These are phyloP conservation scores for Pocillopora damicornis DNA, from an alignment of 64 coral and sea anemone species.

Conservation along the genomic window DNA sequence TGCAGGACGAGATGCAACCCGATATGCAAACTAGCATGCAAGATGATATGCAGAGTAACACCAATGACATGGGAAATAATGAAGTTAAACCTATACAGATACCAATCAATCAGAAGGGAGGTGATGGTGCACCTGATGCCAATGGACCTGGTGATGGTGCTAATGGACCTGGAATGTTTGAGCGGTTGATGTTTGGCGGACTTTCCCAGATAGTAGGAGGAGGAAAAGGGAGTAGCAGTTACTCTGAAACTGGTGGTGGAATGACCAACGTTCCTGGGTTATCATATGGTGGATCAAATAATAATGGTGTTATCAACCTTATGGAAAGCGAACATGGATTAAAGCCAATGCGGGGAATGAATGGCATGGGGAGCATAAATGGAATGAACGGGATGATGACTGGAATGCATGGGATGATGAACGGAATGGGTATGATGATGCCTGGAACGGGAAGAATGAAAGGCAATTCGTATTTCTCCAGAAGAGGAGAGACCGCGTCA, in stretches of 20 bases:
- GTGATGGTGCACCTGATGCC: not conserved
- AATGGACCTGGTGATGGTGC: not conserved
- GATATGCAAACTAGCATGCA: slow-evolving; percentile 9
- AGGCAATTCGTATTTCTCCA: slow-evolving; percentile 10
- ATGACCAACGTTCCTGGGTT: slow-evolving; percentile 27
- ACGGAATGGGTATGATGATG: slow-evolving; percentile 20
- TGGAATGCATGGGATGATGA: slow-evolving; percentile 19
- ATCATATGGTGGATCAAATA: slow-evolving; percentile 3
- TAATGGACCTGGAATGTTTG: not conserved
- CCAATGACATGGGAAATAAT: slow-evolving; percentile 11
- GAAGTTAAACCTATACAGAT: slow-evolving; percentile 19
- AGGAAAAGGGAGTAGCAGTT: slow-evolving; percentile 2
- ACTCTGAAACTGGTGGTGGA: slow-evolving; percentile 21
- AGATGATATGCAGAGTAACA: slow-evolving; percentile 16
- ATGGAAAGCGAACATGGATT: slow-evolving; percentile 33
- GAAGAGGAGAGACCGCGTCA: slow-evolving; percentile 11
- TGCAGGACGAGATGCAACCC: slow-evolving; percentile 19
- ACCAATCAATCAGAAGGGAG: slow-evolving; percentile 21
- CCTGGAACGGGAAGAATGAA: slow-evolving; percentile 14
- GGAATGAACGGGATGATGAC: slow-evolving; percentile 8
- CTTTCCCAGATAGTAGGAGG: slow-evolving; percentile 14
- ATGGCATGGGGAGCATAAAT: not conserved
- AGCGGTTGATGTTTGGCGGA: slow-evolving; percentile 35
- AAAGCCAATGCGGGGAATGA: slow-evolving; percentile 37
- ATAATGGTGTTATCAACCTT: slow-evolving; percentile 31